These are phyloP conservation scores for Cheilosia scutellata DNA, from an alignment of 2,888 invertebrate genomes.

Conservation along the genomic window DNA sequence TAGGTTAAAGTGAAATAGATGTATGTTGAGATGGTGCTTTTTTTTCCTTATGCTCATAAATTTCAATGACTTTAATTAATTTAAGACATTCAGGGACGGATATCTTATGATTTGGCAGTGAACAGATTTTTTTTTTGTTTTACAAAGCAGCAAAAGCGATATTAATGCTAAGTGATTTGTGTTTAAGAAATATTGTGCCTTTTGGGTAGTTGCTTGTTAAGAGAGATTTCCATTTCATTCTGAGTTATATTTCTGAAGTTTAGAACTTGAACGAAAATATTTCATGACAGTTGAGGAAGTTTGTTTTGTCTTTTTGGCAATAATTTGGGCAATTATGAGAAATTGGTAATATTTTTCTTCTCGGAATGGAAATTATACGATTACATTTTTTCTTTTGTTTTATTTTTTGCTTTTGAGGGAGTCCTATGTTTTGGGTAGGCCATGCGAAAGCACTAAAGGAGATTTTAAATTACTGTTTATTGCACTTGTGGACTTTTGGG, in stretches of 20 bases:
- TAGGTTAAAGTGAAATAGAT: slow-evolving; percentile 12
- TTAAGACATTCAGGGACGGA: slow-evolving; percentile 34
- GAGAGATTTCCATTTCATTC: slow-evolving; percentile 21
- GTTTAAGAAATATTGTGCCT: slow-evolving; percentile 28
- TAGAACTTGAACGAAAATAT: slow-evolving; percentile 31
- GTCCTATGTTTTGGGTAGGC: neutral
- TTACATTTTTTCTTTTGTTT: slow-evolving; percentile 2
- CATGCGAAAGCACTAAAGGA: neutral
- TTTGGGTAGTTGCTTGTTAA: slow-evolving; percentile 1
- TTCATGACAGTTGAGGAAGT: slow-evolving; percentile 15
- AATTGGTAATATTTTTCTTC: neutral
- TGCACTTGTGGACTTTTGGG: neutral
- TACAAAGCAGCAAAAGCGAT: neutral
- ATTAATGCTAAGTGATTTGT: slow-evolving; percentile 50
- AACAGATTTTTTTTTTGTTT: slow-evolving; percentile 26
- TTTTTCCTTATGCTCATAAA: slow-evolving; percentile 20
- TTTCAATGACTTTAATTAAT: slow-evolving; percentile 56
- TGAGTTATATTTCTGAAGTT: slow-evolving; percentile 27
- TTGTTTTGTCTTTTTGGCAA: slow-evolving; percentile 6
- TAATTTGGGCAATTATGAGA: slow-evolving; percentile 22
- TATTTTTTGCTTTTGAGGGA: neutral
- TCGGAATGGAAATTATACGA: slow-evolving; percentile 1
- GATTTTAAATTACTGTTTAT: neutral
- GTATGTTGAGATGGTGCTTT: slow-evolving; percentile 10
- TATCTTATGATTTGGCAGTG: slow-evolving; percentile 39